phyloP scores from a whole-genome alignment of 2,113 vertebrate genomes.

The Elephas maximus region DNA sequence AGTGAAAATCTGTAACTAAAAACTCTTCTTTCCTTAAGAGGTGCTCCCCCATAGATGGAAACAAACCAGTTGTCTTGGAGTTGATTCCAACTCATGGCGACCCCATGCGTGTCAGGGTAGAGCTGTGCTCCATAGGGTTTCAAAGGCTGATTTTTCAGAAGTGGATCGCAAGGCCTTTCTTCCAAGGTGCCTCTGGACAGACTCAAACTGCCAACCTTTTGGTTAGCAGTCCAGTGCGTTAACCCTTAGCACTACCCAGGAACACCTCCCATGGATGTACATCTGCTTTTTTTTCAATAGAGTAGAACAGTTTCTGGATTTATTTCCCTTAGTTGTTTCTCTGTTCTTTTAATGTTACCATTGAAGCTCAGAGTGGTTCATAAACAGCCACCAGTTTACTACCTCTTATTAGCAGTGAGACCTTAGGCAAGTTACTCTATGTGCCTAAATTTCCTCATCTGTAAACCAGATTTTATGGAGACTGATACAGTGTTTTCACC shows the following conservation, averaged over 20 bases:
- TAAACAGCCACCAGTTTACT: constrained; percentile 18
- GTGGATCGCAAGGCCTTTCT: neutral
- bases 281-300: neutral
- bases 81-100: neutral
- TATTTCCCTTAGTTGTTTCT: neutral
- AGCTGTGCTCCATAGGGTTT: neutral
- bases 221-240: neutral
- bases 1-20: constrained; percentile 32
- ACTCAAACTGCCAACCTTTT: neutral
- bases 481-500: neutral
- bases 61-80: neutral
- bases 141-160: neutral
- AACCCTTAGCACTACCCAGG: neutral
- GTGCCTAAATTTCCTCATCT: neutral
- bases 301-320: neutral
- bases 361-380: constrained; percentile 45
- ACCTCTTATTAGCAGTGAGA: neutral
- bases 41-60: neutral
- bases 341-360: neutral
- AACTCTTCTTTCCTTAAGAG: constrained; percentile 19
- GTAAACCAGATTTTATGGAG: constrained; percentile 29
- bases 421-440: neutral
- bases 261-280: neutral
- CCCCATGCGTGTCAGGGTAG: neutral
- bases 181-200: neutral